Percentiles rank a stretch among this genome's conserved stretches.
Evolutionary conservation across 2,888 invertebrate genomes (phyloP).

Genomic region (Pyrocoelia pectoralis): DNA sequence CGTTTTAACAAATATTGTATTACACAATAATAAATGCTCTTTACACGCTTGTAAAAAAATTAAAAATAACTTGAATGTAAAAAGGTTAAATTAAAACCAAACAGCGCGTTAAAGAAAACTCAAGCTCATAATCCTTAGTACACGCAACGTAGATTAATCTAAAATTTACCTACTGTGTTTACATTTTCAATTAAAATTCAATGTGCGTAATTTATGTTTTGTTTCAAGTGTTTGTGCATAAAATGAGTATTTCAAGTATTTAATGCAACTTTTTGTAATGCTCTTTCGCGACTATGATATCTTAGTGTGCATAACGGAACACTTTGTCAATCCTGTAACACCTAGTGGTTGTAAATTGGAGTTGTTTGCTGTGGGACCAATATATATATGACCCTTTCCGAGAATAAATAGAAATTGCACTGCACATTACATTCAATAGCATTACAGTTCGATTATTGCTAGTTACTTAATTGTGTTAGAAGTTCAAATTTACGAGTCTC

Average conservation of each 20-base stretch:
- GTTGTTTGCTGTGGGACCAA: constrained; percentile 18
- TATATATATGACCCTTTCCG: constrained; percentile 20
- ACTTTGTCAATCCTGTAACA: constrained; percentile 19
- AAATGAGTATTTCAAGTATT: too few relatives aligned
- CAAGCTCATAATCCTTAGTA: not conserved
- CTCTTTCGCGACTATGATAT: too few relatives aligned
- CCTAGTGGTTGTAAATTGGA: constrained; percentile 16
- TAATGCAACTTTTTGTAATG: too few relatives aligned
- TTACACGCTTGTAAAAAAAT: not conserved
- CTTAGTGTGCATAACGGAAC: too few relatives aligned
- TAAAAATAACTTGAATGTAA: not conserved
- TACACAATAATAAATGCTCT: not conserved
- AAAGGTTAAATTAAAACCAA: not conserved
- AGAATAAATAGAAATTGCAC: constrained; percentile 20
- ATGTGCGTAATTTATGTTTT: too few relatives aligned
- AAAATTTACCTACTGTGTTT: too few relatives aligned
- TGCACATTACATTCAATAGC: constrained; percentile 19
- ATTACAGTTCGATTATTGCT: constrained; percentile 14
- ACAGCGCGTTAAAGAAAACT: not conserved
- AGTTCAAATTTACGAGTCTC: constrained; percentile 15
- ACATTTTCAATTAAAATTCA: too few relatives aligned
- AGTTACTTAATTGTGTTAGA: constrained; percentile 21
- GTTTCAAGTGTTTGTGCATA: too few relatives aligned
- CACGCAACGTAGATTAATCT: too few relatives aligned
- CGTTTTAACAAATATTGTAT: not conserved